Percentiles rank a stretch among this genome's conserved stretches.
These are phyloP conservation scores for Reinhardtius hippoglossoides DNA, from an alignment of 2,113 vertebrate genomes.

Conservation along the genomic window DNA sequence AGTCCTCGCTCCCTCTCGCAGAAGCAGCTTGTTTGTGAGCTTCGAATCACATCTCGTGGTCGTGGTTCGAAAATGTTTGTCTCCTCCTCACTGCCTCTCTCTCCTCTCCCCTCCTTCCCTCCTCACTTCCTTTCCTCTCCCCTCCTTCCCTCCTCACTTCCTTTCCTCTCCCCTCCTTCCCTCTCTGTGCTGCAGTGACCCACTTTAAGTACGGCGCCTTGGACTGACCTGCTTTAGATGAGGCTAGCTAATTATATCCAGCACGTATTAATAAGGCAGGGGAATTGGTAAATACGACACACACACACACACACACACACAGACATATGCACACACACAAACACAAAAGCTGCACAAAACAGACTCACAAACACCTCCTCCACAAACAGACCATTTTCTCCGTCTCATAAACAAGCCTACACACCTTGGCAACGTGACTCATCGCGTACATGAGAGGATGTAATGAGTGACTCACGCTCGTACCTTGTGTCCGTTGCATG, in stretches of 20 bases:
- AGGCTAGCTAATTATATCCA: slow-evolving; percentile 82
- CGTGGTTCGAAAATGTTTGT: slow-evolving; percentile 29
- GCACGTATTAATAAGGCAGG: slow-evolving; percentile 77
- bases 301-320: slow-evolving; percentile 23
- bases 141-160: background rate
- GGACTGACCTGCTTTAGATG: slow-evolving; percentile 82
- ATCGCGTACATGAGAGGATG: slow-evolving; percentile 34
- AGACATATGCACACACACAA: slow-evolving; percentile 8
- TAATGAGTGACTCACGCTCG: slow-evolving; percentile 54
- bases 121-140: background rate
- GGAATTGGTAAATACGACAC: slow-evolving; percentile 78
- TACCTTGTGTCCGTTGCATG: slow-evolving; percentile 48
- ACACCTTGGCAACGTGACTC: slow-evolving; percentile 62
- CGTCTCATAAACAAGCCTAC: slow-evolving; percentile 53
- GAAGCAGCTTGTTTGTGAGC: slow-evolving; percentile 5
- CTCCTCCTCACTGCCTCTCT: background rate
- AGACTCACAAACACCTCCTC: slow-evolving; percentile 52
- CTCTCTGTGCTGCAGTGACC: slow-evolving; percentile 75
- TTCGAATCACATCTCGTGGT: slow-evolving; percentile 17
- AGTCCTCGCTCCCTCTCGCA: background rate
- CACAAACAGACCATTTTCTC: slow-evolving; percentile 47
- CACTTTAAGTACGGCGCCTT: slow-evolving; percentile 74
- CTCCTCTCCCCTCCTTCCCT: background rate
- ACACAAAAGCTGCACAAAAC: slow-evolving; percentile 20
- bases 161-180: slow-evolving; percentile 44